Base-by-base conservation (phyloP, 2,113 vertebrate genomes). In the Lonchura striata region DNA sequence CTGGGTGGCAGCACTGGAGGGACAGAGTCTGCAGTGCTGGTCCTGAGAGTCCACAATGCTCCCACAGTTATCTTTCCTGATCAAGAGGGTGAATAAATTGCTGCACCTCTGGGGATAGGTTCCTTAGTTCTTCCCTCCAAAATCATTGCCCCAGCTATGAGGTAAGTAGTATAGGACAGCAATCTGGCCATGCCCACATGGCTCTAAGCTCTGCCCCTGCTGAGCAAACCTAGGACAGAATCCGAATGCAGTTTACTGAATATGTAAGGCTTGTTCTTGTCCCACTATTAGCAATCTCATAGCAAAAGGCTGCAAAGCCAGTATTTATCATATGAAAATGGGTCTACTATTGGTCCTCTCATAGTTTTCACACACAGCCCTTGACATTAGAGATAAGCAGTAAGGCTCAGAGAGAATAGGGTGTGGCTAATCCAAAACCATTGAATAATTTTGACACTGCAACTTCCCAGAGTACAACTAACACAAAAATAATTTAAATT, bases 191-290 rank as follows among this genome's bases (percentile, higher is more conserved):
- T 33, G 27, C 22, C 37, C 33, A 52, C 17, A 6, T 0, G 2
- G 52, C 44, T 35, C 37, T 35, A 9, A n/a, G 21, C 16, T 66
- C 61, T 0, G 0, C 8, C 13, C 14, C 35, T 20, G 13, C 2
- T 14, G 27, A 59, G 7, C 33, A 52, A 27, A 60, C 17, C 5
- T 19, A 8, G 17, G 14, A 12, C 22, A 15, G 15, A 9, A 46
- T 31, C 22, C 59, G 57, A 79, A 53, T 63, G 65, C 2, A 0
- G 7, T 42, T 90, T 59, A 75, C 50, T 46, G 64, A 44, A 59
- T 70, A 54, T 39, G 47, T 75, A 65, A 61, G 25, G 6, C 12
- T 88, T 50, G 31, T 63, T 92, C 56, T 80, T 86, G 20, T 42
- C 17, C 54, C 39, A 71, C 13, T 3, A 52, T 22, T 82, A 72